phyloP scores from a whole-genome alignment of 2,113 vertebrate species.

The Micronisus gabar region DNA sequence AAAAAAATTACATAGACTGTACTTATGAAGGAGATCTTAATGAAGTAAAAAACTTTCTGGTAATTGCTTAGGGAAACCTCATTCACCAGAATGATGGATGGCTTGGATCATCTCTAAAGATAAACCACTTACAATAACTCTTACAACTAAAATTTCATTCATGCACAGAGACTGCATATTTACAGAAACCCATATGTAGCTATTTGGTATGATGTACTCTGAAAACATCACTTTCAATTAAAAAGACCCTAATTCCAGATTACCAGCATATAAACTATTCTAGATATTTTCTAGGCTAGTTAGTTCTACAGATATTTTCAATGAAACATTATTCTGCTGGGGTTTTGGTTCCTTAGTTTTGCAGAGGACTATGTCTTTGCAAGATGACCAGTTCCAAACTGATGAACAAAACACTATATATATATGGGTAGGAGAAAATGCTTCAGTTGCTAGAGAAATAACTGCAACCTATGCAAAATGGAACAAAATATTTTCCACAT shows the following conservation, averaged over 20 bases:
- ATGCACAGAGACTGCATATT: neutral
- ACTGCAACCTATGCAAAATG: neutral
- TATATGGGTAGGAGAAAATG: neutral
- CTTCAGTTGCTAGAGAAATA: neutral
- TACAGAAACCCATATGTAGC: neutral
- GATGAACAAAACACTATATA: neutral
- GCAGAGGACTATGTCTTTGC: neutral
- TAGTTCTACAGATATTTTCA: neutral
- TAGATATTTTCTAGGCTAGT: neutral
- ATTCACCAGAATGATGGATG: neutral
- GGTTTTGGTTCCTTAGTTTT: neutral
- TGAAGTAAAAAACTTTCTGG: neutral
- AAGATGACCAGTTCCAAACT: neutral
- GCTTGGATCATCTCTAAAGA: neutral
- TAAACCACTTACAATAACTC: neutral
- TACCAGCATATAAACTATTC: neutral
- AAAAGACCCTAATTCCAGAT: neutral
- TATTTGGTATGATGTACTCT: neutral
- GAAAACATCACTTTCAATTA: neutral
- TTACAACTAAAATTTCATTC: neutral
- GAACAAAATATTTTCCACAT: neutral
- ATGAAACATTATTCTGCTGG: neutral
- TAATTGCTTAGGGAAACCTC: neutral
- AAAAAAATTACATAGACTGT: neutral
- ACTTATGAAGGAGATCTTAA: neutral